These are phyloP conservation scores for Brevimyrus niger DNA, from an alignment of 2,113 vertebrate species.

Conservation along the genomic window DNA sequence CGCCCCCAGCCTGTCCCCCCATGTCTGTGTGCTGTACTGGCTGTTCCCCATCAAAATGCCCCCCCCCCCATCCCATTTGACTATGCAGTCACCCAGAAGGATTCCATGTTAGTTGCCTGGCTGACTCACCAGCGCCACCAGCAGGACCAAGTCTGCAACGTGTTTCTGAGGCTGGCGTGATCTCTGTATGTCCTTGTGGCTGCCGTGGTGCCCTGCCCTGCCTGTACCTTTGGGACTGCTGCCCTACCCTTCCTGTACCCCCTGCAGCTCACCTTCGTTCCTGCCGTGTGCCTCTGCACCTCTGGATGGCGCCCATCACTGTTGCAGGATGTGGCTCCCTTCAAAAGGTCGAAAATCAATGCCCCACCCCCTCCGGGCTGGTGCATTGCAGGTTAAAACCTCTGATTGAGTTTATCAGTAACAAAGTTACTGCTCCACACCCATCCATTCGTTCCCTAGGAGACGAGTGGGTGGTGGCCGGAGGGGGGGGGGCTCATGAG, in stretches of 20 bases:
- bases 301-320: background rate
- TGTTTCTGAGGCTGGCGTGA: background rate
- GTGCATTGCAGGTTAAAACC: slow-evolving; percentile 23
- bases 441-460: background rate
- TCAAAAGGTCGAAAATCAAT: slow-evolving; percentile 28
- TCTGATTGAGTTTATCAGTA: slow-evolving; percentile 26
- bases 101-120: slow-evolving; percentile 57
- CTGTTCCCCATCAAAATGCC: background rate
- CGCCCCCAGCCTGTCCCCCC: no score
- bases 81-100: slow-evolving; percentile 33
- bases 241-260: background rate
- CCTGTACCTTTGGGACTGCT: background rate
- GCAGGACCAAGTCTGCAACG: slow-evolving; percentile 50
- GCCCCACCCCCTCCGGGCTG: slow-evolving; percentile 13
- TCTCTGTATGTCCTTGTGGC: background rate
- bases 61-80: background rate
- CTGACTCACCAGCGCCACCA: slow-evolving; percentile 49
- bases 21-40: background rate
- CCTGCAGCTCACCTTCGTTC: background rate
- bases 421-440: slow-evolving; percentile 17
- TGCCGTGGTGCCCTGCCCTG: background rate
- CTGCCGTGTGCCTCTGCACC: background rate
- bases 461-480: background rate
- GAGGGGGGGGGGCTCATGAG: background rate
- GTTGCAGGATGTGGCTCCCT: slow-evolving; percentile 8